Evolutionary conservation across 1,140 invertebrate species (phyloP), one percentile per base, ranked within the genome.

Genomic region (Macrocentrus cingulum): DNA sequence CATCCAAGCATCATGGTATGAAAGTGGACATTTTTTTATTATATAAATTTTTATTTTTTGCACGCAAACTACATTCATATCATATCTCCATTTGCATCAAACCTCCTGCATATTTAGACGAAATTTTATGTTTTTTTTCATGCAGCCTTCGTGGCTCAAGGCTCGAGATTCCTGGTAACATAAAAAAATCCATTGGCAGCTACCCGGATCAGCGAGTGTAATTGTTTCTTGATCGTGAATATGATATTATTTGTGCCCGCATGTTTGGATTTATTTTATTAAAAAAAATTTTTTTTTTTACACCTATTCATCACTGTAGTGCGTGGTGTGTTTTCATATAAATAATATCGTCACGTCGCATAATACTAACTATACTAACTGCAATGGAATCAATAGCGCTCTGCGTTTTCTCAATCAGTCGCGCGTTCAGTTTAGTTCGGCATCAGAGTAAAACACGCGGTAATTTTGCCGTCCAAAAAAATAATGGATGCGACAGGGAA

Each of bases 1-100:
- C 87, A 15, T 81, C 79, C 58, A 88, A 89, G 67, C 87, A 88
- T 71, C 72, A 74, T 75, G 72, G 72, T 74, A 56, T 45, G 56
- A 42, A 41, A 8, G 7, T 44, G 25, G n/a, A 22, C 39, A 7
- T 6, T 25, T 13, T 41, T n/a, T 22, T 23, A 37, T 56, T 22
- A 15, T 39, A n/a, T n/a, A n/a, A n/a, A n/a, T n/a, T n/a, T n/a
- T n/a, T n/a, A n/a, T n/a, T n/a, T n/a, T n/a, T n/a, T n/a, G n/a
- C n/a, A n/a, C n/a, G 25, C 1, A n/a, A 29, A 13, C 52, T 37
- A 32, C 44, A 29, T 36, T 44, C n/a, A 11, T 9, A 25, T 34
- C 4, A 29, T 29, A 29, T 29, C 20, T n/a, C n/a, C n/a, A n/a
- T 42, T 42, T 42, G 16, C 2, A 11, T 22, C 15, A 2, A 23